A percentile compares a stretch with the other conserved stretches of the same genome.
These are phyloP conservation scores for Pardalotus punctatus DNA, from an alignment of 2,113 vertebrate species.

Conservation along the genomic window DNA sequence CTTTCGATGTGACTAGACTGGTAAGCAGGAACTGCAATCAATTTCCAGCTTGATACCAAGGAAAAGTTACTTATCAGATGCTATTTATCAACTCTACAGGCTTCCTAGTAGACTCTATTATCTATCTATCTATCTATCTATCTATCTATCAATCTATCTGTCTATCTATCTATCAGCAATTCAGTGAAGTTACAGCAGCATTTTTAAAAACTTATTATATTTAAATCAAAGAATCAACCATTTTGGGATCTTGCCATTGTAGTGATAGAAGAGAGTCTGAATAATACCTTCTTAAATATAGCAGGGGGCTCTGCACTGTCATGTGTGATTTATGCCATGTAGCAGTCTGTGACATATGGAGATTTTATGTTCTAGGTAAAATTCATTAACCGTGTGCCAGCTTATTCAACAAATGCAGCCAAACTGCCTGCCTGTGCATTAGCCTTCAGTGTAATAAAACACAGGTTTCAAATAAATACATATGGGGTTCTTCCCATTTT, in stretches of 20 bases:
- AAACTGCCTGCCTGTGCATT: neutral
- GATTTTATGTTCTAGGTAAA: neutral
- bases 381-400: neutral
- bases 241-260: neutral
- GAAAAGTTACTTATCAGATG: conserved; percentile 55
- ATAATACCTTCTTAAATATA: neutral
- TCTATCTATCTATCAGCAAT: conserved; percentile 31
- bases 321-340: neutral
- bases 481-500: neutral
- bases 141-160: no score
- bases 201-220: neutral
- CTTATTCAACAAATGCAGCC: neutral
- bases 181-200: neutral
- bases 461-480: neutral
- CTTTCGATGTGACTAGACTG: conserved; percentile 52
- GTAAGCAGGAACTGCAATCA: conserved; percentile 55
- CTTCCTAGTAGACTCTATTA: conserved; percentile 31
- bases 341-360: neutral
- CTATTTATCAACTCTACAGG: conserved; percentile 39
- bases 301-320: neutral
- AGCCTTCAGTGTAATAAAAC: neutral
- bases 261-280: neutral
- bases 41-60: conserved; percentile 38
- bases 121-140: conserved; percentile 31
- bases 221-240: neutral